Evolutionary conservation across 2,888 invertebrate species (phyloP).

Genomic region (Drosophila ezoana): DNA sequence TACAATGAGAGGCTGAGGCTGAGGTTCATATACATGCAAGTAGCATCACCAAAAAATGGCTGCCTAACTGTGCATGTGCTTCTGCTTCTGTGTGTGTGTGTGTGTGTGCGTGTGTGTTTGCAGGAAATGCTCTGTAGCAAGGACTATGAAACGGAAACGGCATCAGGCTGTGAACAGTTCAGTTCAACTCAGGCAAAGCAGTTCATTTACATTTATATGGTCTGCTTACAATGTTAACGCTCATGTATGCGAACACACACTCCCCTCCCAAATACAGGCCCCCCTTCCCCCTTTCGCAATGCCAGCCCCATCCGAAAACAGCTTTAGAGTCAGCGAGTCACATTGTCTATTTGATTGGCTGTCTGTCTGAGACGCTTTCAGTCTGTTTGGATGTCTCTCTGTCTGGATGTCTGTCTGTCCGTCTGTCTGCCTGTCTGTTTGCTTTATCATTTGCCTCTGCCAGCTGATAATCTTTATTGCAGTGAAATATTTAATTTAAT

Average conservation of each 20-base stretch:
- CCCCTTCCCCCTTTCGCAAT: not conserved
- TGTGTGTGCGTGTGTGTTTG: conserved; percentile 25
- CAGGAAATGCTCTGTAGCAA: conserved; percentile 75
- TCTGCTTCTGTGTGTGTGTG: conserved; percentile 22
- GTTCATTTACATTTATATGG: conserved; percentile 81
- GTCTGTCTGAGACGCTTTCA: conserved; percentile 33
- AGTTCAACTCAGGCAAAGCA: conserved; percentile 58
- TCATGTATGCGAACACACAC: conserved; percentile 62
- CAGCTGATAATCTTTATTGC: conserved; percentile 80
- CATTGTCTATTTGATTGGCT: conserved; percentile 68
- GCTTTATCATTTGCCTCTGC: conserved; percentile 71
- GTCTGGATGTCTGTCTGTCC: conserved; percentile 5
- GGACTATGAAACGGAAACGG: conserved; percentile 80
- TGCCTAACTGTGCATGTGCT: conserved; percentile 60
- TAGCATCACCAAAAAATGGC: conserved; percentile 75
- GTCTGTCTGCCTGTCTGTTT: conserved; percentile 47
- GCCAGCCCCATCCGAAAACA: conserved; percentile 7
- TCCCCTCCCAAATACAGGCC: not conserved
- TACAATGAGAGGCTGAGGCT: conserved; percentile 9
- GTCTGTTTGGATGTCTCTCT: conserved; percentile 14
- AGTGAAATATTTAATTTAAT: conserved; percentile 78
- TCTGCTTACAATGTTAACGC: conserved; percentile 81
- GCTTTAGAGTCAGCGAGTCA: conserved; percentile 73
- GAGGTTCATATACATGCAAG: conserved; percentile 60
- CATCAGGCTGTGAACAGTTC: conserved; percentile 69